Evolutionary conservation across 2,797 vertebrate species (phyloP), one percentile per base, ranked within the genome.

Genomic region (Knipowitschia caucasica): DNA sequence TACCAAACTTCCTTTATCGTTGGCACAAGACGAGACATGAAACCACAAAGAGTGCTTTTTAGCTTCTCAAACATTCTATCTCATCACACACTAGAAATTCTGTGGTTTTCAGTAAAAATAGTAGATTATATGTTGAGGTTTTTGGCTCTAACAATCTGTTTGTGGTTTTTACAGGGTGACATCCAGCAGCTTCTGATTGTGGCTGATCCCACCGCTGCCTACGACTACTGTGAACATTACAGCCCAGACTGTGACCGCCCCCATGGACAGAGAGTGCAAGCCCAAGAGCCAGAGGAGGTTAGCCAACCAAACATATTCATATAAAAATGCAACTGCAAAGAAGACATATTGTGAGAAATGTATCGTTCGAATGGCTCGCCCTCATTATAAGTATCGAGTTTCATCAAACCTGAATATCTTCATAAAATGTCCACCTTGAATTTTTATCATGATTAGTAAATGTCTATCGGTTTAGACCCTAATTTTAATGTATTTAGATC

Each of bases 221-320:
- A 92, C 49, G 95, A 98, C 86, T 98, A 99, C 87, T 99, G 97
- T 84, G 94, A 96, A 80, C 94, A 98, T 75, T 99, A 96, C 64
- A 98, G 93, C 80, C 93, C 95, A 0, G 95, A 98, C 88, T 99
- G 97, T 86, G 92, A 94, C 69, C 92, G 88, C n/a, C 92, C 94
- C 5, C 90, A 90, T 51, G 78, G 90, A 21, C 82, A 90, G 45
- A 81, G 88, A 35, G 87, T 94, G 46, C 96, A 98, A 73, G 95
- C 96, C 57, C 95, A 99, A 86, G 89, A 98, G 67, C 92, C 96
- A 8, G 93, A 94, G 26, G 94, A 98, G 88, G 93, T 95, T 75
- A 86, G 80, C 54, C 56, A 67, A 40, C 54, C 25, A 9, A 11
- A 18, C 56, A 4, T 1, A 46, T 14, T 2, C 6, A 39, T 17